These are phyloP conservation scores for Telmatherina bonti DNA, from an alignment of 2,797 vertebrate species.

Conservation along the genomic window DNA sequence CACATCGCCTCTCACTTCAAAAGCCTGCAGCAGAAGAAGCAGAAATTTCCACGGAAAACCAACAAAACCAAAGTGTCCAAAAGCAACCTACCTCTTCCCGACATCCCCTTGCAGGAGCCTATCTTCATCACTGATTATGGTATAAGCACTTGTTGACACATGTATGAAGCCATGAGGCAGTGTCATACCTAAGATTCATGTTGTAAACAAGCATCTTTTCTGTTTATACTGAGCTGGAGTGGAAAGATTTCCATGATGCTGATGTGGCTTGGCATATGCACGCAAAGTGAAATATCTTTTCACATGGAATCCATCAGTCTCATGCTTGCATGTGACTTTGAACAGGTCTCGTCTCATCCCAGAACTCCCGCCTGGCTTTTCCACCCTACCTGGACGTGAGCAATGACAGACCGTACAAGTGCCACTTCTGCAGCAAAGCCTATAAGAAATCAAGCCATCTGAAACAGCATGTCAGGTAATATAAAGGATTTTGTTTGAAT, in stretches of 20 bases:
- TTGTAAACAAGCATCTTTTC: background rate
- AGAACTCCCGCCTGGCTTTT: constrained; percentile 90
- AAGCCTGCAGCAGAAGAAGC: constrained; percentile 91
- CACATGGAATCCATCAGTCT: background rate
- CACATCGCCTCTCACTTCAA: constrained; percentile 98
- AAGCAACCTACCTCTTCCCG: constrained; percentile 87
- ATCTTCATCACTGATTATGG: constrained; percentile 98
- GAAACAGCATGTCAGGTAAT: constrained; percentile 96
- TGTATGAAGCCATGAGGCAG: background rate
- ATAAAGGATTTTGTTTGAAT: too few relatives aligned
- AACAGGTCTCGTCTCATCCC: constrained; percentile 91
- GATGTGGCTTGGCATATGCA: background rate
- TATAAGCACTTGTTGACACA: constrained; percentile 63
- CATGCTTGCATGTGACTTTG: constrained; percentile 17
- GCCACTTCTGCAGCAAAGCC: constrained; percentile 93
- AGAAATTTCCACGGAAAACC: constrained; percentile 92
- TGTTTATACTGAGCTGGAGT: background rate
- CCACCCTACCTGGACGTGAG: constrained; percentile 94
- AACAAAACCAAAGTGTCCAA: constrained; percentile 91
- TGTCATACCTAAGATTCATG: background rate
- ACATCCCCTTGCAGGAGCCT: constrained; percentile 96
- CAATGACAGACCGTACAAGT: constrained; percentile 96
- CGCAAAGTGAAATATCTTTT: background rate
- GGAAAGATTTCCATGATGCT: background rate
- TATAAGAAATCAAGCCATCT: constrained; percentile 99